These are phyloP conservation scores for Pseudorhiza aurosa DNA, from an alignment of 30 jellyfish, hydroid and myxozoan genomes.

Conservation along the genomic window DNA sequence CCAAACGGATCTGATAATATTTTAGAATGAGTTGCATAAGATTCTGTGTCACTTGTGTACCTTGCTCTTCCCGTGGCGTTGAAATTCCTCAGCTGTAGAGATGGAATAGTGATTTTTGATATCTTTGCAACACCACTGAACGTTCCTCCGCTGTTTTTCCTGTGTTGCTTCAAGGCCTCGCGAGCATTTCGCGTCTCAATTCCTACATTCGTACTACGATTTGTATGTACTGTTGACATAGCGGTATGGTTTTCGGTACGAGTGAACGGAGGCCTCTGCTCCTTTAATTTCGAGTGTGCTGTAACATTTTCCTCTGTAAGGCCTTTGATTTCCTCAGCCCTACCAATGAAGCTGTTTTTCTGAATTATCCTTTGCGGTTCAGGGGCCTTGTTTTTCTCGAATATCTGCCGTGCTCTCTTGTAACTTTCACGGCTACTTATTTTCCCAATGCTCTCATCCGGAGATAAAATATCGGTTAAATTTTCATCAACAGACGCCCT, in stretches of 20 bases:
- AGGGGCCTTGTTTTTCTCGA: slow-evolving; percentile 47
- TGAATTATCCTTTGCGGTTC: slow-evolving; percentile 45
- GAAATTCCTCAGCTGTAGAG: slow-evolving; percentile 62
- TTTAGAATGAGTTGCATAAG: slow-evolving; percentile 55
- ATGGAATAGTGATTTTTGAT: slow-evolving; percentile 78
- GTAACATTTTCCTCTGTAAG: slow-evolving; percentile 20
- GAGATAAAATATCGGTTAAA: slow-evolving; percentile 54
- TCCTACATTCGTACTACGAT: slow-evolving; percentile 12
- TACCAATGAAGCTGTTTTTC: not conserved
- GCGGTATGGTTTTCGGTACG: slow-evolving; percentile 31
- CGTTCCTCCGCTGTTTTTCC: slow-evolving; percentile 46
- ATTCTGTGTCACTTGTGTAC: slow-evolving; percentile 74
- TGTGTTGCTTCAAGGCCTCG: slow-evolving; percentile 38
- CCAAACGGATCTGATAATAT: slow-evolving; percentile 64
- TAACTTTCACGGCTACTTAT: slow-evolving; percentile 54
- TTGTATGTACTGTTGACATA: slow-evolving; percentile 61
- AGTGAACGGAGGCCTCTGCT: slow-evolving; percentile 48
- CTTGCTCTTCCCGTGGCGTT: slow-evolving; percentile 40
- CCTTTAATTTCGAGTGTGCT: slow-evolving; percentile 17
- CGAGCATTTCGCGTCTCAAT: slow-evolving; percentile 44
- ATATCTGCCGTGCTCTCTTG: slow-evolving; percentile 68
- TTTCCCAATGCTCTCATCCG: slow-evolving; percentile 53
- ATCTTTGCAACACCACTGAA: slow-evolving; percentile 79
- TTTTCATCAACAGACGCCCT: slow-evolving; percentile 69
- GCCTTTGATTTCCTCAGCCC: not conserved